phyloP scores from a whole-genome alignment of 2,888 invertebrate species.

The Ophion obscuratus region DNA sequence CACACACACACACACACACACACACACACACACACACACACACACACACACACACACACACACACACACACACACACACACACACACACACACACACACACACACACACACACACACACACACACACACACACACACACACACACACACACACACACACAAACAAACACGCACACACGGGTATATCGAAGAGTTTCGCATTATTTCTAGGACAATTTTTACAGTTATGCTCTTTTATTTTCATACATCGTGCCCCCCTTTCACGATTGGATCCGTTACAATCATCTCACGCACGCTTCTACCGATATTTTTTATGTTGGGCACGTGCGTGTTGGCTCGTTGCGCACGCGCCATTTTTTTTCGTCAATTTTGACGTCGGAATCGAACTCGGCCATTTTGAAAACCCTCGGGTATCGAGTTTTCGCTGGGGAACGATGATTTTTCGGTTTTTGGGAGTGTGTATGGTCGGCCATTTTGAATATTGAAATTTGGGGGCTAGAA shows the following conservation, averaged over 20 bases:
- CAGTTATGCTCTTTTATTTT: neutral
- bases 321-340: too few species aligned
- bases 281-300: neutral
- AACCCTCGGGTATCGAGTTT: neutral
- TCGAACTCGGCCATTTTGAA: neutral
- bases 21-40: neutral
- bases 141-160: neutral
- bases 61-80: neutral
- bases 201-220: constrained; percentile 25
- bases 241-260: constrained; percentile 19
- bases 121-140: neutral
- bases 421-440: neutral
- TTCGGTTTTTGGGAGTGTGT: too few species aligned
- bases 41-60: neutral
- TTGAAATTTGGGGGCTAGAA: neutral
- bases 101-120: neutral
- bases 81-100: neutral
- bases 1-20: neutral
- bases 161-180: too few species aligned
- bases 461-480: neutral
- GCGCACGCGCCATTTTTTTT: neutral
- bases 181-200: neutral
- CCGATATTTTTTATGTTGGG: neutral
- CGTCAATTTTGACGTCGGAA: neutral
- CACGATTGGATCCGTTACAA: constrained; percentile 17